Percentiles rank a stretch among this genome's conserved stretches.
phyloP scores from a whole-genome alignment of 2,888 invertebrate genomes.

The Uropetala carovei region DNA sequence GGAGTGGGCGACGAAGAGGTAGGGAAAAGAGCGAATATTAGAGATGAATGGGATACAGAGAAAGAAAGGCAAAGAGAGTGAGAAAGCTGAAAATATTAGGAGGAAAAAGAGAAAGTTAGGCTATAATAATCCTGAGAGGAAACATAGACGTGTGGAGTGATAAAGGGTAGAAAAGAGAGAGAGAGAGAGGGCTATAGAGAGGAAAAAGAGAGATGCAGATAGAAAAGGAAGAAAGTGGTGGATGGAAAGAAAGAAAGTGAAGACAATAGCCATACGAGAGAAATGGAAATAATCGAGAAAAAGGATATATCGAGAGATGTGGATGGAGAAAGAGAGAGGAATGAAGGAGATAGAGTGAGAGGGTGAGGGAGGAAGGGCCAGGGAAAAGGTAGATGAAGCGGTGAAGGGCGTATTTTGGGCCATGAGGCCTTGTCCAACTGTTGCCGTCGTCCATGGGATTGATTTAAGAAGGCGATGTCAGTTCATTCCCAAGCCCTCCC shows the following conservation, averaged over 20 bases:
- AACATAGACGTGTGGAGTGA: background rate
- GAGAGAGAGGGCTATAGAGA: background rate
- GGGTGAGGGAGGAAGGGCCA: background rate
- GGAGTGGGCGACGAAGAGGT: background rate
- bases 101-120: too few species aligned
- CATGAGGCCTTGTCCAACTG: constrained; percentile 21
- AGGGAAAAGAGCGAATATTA: background rate
- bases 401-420: too few species aligned
- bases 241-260: background rate
- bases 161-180: too few species aligned
- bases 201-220: background rate
- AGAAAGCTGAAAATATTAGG: too few species aligned
- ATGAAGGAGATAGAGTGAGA: too few species aligned
- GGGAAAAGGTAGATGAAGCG: background rate
- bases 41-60: constrained; percentile 15
- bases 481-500: background rate
- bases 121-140: too few species aligned
- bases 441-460: constrained; percentile 17
- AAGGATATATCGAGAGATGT: background rate
- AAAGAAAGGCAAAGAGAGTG: background rate
- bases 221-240: background rate
- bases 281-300: background rate
- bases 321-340: background rate
- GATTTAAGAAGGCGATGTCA: constrained; percentile 10
- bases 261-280: too few species aligned